Conservation (phyloP, 2,888 invertebrate genomes). For the Lacanobia oleracea region DNA sequence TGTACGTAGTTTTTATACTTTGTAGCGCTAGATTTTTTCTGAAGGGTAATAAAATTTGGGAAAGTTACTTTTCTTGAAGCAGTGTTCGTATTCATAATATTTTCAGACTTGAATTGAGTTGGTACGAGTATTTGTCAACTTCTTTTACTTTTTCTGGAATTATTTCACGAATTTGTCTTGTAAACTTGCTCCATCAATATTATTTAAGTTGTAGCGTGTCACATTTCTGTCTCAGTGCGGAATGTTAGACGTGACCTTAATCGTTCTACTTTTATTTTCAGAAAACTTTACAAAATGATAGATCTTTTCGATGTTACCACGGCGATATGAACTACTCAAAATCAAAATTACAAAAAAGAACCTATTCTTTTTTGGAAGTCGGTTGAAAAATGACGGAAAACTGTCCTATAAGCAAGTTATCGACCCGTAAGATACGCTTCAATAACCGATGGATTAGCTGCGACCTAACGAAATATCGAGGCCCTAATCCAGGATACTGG, state of each 20-base stretch:
- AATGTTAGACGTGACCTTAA: slow-evolving; percentile 16
- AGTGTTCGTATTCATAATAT: slow-evolving; percentile 48
- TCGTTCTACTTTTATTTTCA: background rate
- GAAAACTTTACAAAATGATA: slow-evolving; percentile 1
- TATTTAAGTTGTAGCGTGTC: slow-evolving; percentile 34
- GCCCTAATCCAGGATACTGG: slow-evolving; percentile 63
- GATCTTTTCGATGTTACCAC: background rate
- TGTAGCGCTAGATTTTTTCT: slow-evolving; percentile 22
- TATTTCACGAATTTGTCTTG: slow-evolving; percentile 36
- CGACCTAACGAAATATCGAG: slow-evolving; percentile 68
- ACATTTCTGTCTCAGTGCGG: slow-evolving; percentile 25
- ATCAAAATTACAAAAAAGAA: background rate
- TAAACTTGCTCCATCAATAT: slow-evolving; percentile 49
- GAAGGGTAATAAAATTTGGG: slow-evolving; percentile 44
- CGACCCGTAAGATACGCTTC: slow-evolving; percentile 39
- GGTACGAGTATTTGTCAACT: slow-evolving; percentile 25
- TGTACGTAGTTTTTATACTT: slow-evolving; percentile 25
- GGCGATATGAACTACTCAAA: background rate
- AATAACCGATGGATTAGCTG: slow-evolving; percentile 50
- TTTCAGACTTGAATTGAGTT: slow-evolving; percentile 57
- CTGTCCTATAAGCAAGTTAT: slow-evolving; percentile 5
- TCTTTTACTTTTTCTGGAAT: slow-evolving; percentile 31
- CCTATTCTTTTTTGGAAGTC: too few relatives aligned
- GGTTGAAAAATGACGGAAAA: slow-evolving; percentile 25
- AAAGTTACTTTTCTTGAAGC: slow-evolving; percentile 45